phyloP scores from a whole-genome alignment of 2,888 invertebrate species.

The Tiphia femorata region DNA sequence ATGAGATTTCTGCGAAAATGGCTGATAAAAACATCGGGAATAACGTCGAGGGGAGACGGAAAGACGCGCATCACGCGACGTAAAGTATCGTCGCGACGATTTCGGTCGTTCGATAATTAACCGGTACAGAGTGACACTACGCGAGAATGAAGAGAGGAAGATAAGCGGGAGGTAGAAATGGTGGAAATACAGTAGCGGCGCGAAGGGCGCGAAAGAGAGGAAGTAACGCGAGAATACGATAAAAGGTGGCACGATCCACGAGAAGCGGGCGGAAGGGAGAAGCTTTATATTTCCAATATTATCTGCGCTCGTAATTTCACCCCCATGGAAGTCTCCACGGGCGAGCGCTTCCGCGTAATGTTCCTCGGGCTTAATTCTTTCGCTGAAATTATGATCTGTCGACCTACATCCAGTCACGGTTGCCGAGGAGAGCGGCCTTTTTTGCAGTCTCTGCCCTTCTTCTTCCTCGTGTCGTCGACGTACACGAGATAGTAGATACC shows the following conservation, averaged over 20 bases:
- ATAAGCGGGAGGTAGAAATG: neutral
- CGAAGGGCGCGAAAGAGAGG: too few species aligned
- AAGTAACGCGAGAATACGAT: neutral
- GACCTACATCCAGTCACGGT: conserved; percentile 12
- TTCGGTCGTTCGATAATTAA: conserved; percentile 39
- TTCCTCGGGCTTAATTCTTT: conserved; percentile 33
- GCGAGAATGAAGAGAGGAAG: conserved; percentile 13
- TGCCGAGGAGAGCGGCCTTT: too few species aligned
- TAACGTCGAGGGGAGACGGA: conserved; percentile 1
- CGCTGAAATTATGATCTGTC: conserved; percentile 37
- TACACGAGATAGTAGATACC: too few species aligned
- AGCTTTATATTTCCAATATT: conserved; percentile 46
- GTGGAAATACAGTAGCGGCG: neutral
- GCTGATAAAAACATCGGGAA: neutral
- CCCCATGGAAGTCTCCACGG: conserved; percentile 15
- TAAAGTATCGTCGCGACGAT: conserved; percentile 26
- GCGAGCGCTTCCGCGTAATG: conserved; percentile 20
- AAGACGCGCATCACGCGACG: conserved; percentile 9
- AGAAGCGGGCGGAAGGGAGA: conserved; percentile 11
- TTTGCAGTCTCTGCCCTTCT: too few species aligned
- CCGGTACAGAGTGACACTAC: conserved; percentile 25
- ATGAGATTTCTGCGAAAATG: conserved; percentile 2
- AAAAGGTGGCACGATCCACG: too few species aligned
- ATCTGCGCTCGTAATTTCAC: conserved; percentile 40
- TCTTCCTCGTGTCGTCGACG: too few species aligned